Base-by-base conservation (phyloP, 2,797 vertebrate species). In the Enteromius treurensis region DNA sequence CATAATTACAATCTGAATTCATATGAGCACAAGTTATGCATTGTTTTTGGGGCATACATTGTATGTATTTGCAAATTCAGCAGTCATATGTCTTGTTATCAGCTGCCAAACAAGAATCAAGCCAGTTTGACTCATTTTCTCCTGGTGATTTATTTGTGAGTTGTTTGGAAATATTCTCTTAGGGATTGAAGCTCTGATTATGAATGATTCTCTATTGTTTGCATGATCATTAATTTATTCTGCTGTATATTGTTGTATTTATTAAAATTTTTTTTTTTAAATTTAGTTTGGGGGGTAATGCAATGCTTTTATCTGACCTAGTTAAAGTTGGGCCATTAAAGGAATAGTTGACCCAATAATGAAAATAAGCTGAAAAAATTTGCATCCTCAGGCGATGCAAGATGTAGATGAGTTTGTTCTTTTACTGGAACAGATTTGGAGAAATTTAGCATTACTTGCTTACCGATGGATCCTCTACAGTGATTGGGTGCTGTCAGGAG, bases 221-320 rank as follows among this genome's bases (percentile, higher is more conserved):
- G 88, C 84, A 87, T 89, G 88, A 74, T 40, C 37, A 40, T 80
- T 47, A 51, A 85, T 69, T 42, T 71, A 79, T 75, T 74, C 67
- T 74, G 26, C 80, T 76, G 42, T 88, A 47, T 71, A 74, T 40
- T 84, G 69, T 77, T 73, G 42, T 78, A 64, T 77, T 77, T 62
- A 58, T 74, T 73, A 9, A 1, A 1, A 23, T 21, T 45, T 75
- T 51, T 65, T 14, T 64, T 75, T 51, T 65, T 14, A 55, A 11
- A 13, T 45, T 45, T 45, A 13, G 42, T 11, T 11, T 45, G 42
- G 42, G 8, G 42, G 26, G 55, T 53, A 51, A 10, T 74, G n/a
- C 58, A 55, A 53, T 37, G 32, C 40, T 37, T 51, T 65, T 45
- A 78, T 68, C 17, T 60, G 40, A 76, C 70, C 40, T 58, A 67